Base-by-base conservation (phyloP, 2,888 invertebrate genomes). In the Rotaria macrura region DNA sequence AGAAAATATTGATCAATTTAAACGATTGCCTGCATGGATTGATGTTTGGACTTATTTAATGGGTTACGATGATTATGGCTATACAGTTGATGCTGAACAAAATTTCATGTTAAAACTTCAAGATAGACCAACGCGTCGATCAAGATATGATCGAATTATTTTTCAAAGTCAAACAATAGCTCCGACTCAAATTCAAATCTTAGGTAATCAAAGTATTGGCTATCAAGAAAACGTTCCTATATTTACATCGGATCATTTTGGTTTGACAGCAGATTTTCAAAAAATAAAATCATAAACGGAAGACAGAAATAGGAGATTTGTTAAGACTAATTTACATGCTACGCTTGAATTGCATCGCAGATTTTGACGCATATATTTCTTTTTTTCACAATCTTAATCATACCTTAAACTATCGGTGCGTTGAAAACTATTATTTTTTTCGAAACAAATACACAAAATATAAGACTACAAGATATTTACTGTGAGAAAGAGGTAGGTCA, bases 91-190 rank as follows among this genome's bases (percentile, higher is more conserved):
- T 79, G 43, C 74, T 38, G 23, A 40, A n/a, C 7, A 5, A 43
- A 79, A 79, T 79, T 23, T 23, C 23, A 79, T 79, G 74, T 7
- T 14, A 40, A 79, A 79, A 43, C 2, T 25, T 25, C 40, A 43
- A 25, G 23, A 23, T 43, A 1, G n/a, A n/a, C 2, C 1, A 43
- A 0, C 74, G 9, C 17, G 34, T 34, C 65, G 17, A 65, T 43
- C 43, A 43, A 40, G 74, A 79, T 25, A 23, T 43, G 74, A 79
- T 79, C 74, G 74, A 79, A 79, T 79, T 79, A 79, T 79, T 23
- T 25, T 79, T 25, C 40, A 9, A 79, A 79, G 74, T 79, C 25
- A 40, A 25, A 25, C 43, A 43, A 25, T 40, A 2, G 25, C 12
- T 23, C 74, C 43, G 9, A 43, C 38, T 7, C 25, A 79, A 43